Evolutionary conservation across 1,140 invertebrate genomes (phyloP).

Genomic region (Penaeus vannamei): DNA sequence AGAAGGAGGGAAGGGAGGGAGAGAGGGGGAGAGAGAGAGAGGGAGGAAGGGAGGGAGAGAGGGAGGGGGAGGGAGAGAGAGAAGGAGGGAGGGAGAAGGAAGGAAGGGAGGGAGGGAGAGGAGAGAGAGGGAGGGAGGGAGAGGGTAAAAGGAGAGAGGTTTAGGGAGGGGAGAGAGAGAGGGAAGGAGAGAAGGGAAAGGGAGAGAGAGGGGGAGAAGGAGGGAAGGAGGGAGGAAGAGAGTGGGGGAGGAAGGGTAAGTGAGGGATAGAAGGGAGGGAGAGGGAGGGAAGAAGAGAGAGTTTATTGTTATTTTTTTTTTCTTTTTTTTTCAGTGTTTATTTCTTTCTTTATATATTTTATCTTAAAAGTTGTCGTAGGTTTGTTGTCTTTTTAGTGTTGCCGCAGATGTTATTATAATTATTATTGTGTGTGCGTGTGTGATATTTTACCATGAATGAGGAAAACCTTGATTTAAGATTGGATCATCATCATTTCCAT

Average conservation of each 20-base stretch:
- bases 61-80: background rate
- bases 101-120: background rate
- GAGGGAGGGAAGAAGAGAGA: too few species aligned
- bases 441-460: too few species aligned
- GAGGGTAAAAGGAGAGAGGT: background rate
- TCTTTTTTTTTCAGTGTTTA: too few species aligned
- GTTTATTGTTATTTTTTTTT: too few species aligned
- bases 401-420: too few species aligned
- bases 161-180: background rate
- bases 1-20: background rate
- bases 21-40: background rate
- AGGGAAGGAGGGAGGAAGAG: background rate
- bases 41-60: background rate
- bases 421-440: too few species aligned
- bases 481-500: too few species aligned
- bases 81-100: background rate
- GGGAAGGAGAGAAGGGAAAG: background rate
- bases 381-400: too few species aligned
- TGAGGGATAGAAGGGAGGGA: too few species aligned
- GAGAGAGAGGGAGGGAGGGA: conserved; percentile 2
- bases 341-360: too few species aligned
- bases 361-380: too few species aligned
- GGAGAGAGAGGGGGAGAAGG: background rate
- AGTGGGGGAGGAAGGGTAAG: background rate
- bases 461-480: too few species aligned